Evolutionary conservation across 2,113 vertebrate genomes (phyloP).

Genomic region (Nipponia nippon): DNA sequence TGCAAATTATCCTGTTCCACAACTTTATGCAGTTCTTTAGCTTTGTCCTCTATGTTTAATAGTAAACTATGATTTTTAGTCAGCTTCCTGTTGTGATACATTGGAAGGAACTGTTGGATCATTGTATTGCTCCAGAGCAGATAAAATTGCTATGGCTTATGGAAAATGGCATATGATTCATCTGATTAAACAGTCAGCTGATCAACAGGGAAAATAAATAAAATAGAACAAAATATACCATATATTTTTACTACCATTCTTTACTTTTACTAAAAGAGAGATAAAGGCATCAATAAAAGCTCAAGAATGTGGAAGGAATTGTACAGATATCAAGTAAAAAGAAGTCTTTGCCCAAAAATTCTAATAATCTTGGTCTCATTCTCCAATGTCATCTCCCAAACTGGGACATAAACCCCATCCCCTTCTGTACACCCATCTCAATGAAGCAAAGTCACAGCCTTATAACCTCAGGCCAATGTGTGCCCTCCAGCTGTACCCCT

Average conservation of each 20-base stretch:
- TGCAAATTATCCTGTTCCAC: not conserved
- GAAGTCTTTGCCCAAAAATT: not conserved
- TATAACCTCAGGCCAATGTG: not conserved
- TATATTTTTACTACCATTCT: not conserved
- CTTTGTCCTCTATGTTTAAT: not conserved
- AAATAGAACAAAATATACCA: not conserved
- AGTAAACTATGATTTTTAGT: not conserved
- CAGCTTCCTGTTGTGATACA: not conserved
- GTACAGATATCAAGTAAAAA: not conserved
- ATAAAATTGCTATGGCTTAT: not conserved
- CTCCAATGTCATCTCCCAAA: not conserved
- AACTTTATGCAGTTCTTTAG: not conserved
- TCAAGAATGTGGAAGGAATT: not conserved
- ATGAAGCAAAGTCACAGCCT: not conserved
- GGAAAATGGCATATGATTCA: not conserved
- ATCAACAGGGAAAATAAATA: not conserved
- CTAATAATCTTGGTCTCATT: not conserved
- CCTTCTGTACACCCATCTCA: not conserved
- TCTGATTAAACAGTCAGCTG: not conserved
- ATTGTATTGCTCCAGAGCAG: not conserved
- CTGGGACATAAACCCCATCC: not conserved
- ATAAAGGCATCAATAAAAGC: not conserved
- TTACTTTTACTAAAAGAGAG: not conserved
- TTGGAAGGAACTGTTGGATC: not conserved
- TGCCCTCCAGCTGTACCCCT: not conserved